Conservation (phyloP, 2,888 invertebrate genomes). For the Apeira syringaria region DNA sequence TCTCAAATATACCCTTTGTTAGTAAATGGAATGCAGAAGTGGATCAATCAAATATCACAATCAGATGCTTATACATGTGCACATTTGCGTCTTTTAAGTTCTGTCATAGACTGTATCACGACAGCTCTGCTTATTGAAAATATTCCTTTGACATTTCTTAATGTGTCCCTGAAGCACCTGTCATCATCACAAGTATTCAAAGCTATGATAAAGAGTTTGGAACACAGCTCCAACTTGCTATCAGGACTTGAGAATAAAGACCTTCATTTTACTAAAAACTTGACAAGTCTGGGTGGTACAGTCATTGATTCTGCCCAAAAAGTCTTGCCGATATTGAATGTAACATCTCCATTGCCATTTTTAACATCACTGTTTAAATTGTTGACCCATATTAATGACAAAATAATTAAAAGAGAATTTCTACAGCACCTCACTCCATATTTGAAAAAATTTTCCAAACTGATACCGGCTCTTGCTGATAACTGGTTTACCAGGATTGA, state of each 20-base stretch:
- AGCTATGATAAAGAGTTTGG: slow-evolving; percentile 60
- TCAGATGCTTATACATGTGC: slow-evolving; percentile 69
- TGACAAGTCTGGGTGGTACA: slow-evolving; percentile 57
- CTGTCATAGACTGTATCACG: slow-evolving; percentile 64
- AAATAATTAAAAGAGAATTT: slow-evolving; percentile 60
- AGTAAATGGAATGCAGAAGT: slow-evolving; percentile 72
- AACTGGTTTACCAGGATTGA: slow-evolving; percentile 87
- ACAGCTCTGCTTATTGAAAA: slow-evolving; percentile 55
- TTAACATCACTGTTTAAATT: slow-evolving; percentile 65
- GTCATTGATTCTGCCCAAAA: slow-evolving; percentile 60
- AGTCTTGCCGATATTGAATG: slow-evolving; percentile 63
- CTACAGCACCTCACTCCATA: slow-evolving; percentile 66
- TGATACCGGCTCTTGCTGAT: slow-evolving; percentile 64
- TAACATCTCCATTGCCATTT: slow-evolving; percentile 65
- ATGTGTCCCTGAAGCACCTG: slow-evolving; percentile 54
- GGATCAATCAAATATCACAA: slow-evolving; percentile 68
- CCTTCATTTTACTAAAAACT: slow-evolving; percentile 58
- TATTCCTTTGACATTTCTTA: slow-evolving; percentile 53
- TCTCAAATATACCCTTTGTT: slow-evolving; percentile 64
- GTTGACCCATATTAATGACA: slow-evolving; percentile 52
- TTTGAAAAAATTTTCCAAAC: slow-evolving; percentile 59
- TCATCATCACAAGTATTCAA: slow-evolving; percentile 72
- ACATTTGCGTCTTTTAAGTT: slow-evolving; percentile 63
- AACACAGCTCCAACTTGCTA: slow-evolving; percentile 66
- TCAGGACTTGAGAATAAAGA: slow-evolving; percentile 61